Percentiles rank a stretch among this genome's conserved stretches.
Conservation (phyloP, 2,797 vertebrate species). For the Cirrhinus mrigala region DNA sequence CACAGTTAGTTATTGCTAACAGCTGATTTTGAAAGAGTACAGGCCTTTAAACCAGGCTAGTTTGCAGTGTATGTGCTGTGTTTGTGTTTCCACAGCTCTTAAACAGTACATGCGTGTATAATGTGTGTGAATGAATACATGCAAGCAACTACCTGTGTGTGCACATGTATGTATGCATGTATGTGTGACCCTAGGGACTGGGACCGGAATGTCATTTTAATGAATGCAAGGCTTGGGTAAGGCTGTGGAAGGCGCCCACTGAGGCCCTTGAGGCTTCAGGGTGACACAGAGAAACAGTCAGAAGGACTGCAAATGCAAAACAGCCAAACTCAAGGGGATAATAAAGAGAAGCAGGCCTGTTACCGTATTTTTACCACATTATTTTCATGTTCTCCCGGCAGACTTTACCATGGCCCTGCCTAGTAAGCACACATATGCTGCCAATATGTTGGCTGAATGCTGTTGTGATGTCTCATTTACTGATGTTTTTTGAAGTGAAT, state of each 20-base stretch:
- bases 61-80: not conserved
- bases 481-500: not conserved
- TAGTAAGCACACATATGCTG: not conserved
- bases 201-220: constrained; percentile 52
- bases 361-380: constrained; percentile 25
- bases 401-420: constrained; percentile 3
- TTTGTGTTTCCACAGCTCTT: not conserved
- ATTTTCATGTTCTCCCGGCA: not conserved
- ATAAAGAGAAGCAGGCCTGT: constrained; percentile 37
- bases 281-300: constrained; percentile 35
- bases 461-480: not conserved
- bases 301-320: constrained; percentile 48
- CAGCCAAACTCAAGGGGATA: constrained; percentile 41
- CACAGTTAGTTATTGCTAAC: not conserved
- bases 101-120: constrained; percentile 5
- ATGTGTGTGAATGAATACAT: constrained; percentile 18
- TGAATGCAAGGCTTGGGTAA: constrained; percentile 40
- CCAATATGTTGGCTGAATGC: constrained; percentile 8
- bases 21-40: constrained; percentile 15
- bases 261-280: constrained; percentile 21
- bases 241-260: constrained; percentile 39
- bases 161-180: not conserved
- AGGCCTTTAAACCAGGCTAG: not conserved
- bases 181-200: constrained; percentile 32
- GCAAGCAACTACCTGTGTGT: constrained; percentile 13